Percentiles rank a stretch among this genome's conserved stretches.
phyloP scores from a whole-genome alignment of 2,113 vertebrate genomes.

The Ammodytes marinus region DNA sequence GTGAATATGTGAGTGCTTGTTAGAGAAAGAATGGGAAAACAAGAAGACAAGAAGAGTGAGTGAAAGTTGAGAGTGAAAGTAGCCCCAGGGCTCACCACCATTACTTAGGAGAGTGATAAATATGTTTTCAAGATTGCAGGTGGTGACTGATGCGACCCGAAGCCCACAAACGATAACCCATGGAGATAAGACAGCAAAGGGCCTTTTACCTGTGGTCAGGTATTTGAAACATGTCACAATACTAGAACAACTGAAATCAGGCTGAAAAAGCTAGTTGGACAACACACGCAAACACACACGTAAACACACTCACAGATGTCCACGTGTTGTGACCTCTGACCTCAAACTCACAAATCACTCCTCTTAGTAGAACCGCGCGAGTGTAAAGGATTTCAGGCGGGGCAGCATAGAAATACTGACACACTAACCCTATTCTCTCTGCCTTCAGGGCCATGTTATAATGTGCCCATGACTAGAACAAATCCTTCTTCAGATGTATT shows the following conservation, averaged over 20 bases:
- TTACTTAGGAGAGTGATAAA: slow-evolving; percentile 31
- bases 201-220: slow-evolving; percentile 14
- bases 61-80: slow-evolving; percentile 50
- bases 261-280: background rate
- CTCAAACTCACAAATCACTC: slow-evolving; percentile 21
- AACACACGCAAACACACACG: background rate
- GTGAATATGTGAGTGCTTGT: background rate
- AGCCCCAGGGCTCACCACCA: background rate
- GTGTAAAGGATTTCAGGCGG: background rate
- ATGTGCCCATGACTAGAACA: too few relatives aligned
- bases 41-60: background rate
- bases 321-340: slow-evolving; percentile 17
- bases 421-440: too few relatives aligned
- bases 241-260: slow-evolving; percentile 17
- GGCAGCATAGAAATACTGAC: too few relatives aligned
- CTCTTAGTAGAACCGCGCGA: background rate
- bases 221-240: slow-evolving; percentile 30
- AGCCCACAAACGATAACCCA: background rate
- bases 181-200: background rate
- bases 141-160: slow-evolving; percentile 21
- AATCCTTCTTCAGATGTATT: too few relatives aligned
- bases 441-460: too few relatives aligned
- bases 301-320: background rate
- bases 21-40: background rate
- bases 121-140: background rate